phyloP scores from a whole-genome alignment of 2,797 vertebrate genomes.

The Propithecus perrieri region DNA sequence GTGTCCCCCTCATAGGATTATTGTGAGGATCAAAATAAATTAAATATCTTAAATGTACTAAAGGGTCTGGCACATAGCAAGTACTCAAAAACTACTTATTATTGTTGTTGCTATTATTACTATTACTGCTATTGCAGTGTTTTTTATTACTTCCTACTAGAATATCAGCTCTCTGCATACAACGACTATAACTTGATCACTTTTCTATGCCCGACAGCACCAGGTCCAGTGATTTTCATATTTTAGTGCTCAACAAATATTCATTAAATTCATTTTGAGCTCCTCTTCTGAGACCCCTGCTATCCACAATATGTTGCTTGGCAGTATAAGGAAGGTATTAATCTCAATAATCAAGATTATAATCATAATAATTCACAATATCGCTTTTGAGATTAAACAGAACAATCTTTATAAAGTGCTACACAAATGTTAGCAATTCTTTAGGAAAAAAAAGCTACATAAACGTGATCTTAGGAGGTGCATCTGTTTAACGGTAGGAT shows the following conservation, averaged over 20 bases:
- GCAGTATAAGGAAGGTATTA: background rate
- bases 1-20: fast-evolving
- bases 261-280: background rate
- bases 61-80: background rate
- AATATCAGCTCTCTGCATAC: background rate
- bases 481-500: background rate
- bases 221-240: background rate
- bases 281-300: constrained; percentile 26
- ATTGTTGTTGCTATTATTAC: background rate
- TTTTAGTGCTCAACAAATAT: background rate
- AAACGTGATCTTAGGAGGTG: background rate
- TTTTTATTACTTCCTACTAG: background rate
- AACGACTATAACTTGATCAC: background rate
- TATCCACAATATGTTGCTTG: background rate
- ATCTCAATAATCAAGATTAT: constrained; percentile 2
- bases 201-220: background rate
- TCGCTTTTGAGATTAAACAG: background rate
- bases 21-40: background rate
- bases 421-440: background rate
- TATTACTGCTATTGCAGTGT: background rate
- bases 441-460: background rate
- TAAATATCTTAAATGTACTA: background rate
- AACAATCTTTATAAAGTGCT: background rate
- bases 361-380: constrained; percentile 12
- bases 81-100: background rate